These are phyloP conservation scores for Lithophane leautieri DNA, from an alignment of 2,888 invertebrate species.

Conservation along the genomic window DNA sequence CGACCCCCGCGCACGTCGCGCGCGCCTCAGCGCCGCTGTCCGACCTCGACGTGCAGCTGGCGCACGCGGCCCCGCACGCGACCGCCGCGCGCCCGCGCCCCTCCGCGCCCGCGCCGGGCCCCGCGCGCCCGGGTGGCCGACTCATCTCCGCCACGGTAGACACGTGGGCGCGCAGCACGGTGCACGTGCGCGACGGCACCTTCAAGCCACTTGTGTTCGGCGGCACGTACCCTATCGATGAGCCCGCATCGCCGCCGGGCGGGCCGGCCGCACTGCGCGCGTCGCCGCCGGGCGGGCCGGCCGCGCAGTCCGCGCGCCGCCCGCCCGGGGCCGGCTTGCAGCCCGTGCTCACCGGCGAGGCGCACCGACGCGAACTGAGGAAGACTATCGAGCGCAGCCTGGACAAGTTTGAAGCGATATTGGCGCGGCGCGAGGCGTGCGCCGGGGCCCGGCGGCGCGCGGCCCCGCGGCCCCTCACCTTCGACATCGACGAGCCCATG, in stretches of 20 bases:
- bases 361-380: conserved; percentile 74
- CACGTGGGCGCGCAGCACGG: conserved; percentile 90
- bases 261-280: neutral
- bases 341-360: conserved; percentile 37
- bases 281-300: conserved; percentile 57
- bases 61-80: conserved; percentile 56
- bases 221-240: conserved; percentile 96
- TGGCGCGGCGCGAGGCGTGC: conserved; percentile 73
- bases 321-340: conserved; percentile 61
- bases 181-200: conserved; percentile 68
- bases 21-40: conserved; percentile 62
- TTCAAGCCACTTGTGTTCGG: conserved; percentile 94
- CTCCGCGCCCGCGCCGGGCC: conserved; percentile 41
- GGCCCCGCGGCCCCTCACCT: conserved; percentile 64
- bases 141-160: conserved; percentile 92
- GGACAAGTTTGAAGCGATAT: conserved; percentile 82
- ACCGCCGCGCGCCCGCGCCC: conserved; percentile 22
- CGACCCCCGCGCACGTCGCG: conserved; percentile 66
- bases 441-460: conserved; percentile 3
- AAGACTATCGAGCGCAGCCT: conserved; percentile 87
- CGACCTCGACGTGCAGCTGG: conserved; percentile 77
- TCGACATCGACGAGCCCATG: conserved; percentile 69
- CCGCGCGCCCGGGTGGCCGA: conserved; percentile 78
- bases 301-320: conserved; percentile 22
- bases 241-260: conserved; percentile 86